phyloP scores from a whole-genome alignment of 2,113 vertebrate genomes.

The Corvus moneduloides region DNA sequence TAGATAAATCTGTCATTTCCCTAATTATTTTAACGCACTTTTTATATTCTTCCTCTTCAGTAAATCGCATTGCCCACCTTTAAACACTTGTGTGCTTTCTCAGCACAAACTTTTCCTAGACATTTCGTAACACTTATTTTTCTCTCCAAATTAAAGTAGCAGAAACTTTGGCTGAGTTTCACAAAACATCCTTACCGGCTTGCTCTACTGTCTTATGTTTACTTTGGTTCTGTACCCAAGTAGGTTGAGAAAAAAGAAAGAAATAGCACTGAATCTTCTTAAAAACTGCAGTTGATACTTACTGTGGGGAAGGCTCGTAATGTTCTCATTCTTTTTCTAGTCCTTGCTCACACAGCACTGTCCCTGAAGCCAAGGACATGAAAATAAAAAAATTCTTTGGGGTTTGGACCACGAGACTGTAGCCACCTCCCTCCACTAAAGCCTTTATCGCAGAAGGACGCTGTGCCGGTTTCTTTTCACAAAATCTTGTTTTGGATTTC shows the following conservation, averaged over 20 bases:
- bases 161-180: conserved; percentile 19
- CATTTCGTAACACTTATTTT: conserved; percentile 21
- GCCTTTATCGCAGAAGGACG: conserved; percentile 23
- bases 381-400: conserved; percentile 34
- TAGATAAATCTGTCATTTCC: not conserved
- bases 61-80: not conserved
- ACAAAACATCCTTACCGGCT: conserved; percentile 37
- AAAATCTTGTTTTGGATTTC: not conserved
- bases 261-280: conserved; percentile 22
- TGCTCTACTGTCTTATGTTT: conserved; percentile 27
- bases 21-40: not conserved
- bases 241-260: conserved; percentile 28
- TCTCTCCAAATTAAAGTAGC: conserved; percentile 32
- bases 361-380: conserved; percentile 48
- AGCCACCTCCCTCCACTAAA: conserved; percentile 55
- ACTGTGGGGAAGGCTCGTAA: conserved; percentile 35
- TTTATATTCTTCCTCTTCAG: not conserved
- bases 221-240: conserved; percentile 16
- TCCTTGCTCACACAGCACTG: conserved; percentile 37
- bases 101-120: conserved; percentile 1
- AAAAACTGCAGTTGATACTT: conserved; percentile 37
- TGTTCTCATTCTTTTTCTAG: conserved; percentile 48
- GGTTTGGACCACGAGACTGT: conserved; percentile 44
- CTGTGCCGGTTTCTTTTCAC: not conserved
- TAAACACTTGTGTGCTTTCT: conserved; percentile 18